These are phyloP conservation scores for Rhinatrema bivittatum DNA, from an alignment of 2,797 vertebrate genomes.

Conservation along the genomic window DNA sequence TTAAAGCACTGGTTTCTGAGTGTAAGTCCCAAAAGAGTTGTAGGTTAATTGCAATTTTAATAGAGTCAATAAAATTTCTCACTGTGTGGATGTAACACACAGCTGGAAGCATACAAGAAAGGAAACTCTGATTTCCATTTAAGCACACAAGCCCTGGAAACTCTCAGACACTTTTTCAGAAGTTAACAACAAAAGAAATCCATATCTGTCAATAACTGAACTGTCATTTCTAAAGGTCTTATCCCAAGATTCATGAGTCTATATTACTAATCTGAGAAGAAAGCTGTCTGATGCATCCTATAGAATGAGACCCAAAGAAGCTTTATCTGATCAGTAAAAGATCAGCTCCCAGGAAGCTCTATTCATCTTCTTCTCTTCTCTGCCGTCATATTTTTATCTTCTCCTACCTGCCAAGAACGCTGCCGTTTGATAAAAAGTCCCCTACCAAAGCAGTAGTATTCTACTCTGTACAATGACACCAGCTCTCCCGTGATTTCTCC, in stretches of 20 bases:
- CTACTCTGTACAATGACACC: constrained; percentile 9
- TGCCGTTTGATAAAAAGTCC: constrained; percentile 22
- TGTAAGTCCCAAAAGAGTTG: too few species aligned
- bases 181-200: background rate
- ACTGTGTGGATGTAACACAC: too few species aligned
- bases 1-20: background rate
- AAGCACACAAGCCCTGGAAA: background rate
- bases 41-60: too few species aligned
- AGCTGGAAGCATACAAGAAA: too few species aligned
- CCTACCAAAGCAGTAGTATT: constrained; percentile 9
- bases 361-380: constrained; percentile 29
- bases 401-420: constrained; percentile 8
- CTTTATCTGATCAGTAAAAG: constrained; percentile 56
- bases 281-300: background rate
- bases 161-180: constrained; percentile 2
- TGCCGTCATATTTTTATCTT: constrained; percentile 33
- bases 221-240: constrained; percentile 9
- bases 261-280: background rate
- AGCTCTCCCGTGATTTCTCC: background rate
- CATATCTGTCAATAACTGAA: constrained; percentile 4
- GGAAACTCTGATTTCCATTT: too few species aligned
- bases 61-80: too few species aligned
- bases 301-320: constrained; percentile 11
- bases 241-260: constrained; percentile 10
- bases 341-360: constrained; percentile 34